A percentile compares a stretch with the other conserved stretches of the same genome.
phyloP scores from a whole-genome alignment of 1,140 invertebrate species.

The Eumeta japonica region DNA sequence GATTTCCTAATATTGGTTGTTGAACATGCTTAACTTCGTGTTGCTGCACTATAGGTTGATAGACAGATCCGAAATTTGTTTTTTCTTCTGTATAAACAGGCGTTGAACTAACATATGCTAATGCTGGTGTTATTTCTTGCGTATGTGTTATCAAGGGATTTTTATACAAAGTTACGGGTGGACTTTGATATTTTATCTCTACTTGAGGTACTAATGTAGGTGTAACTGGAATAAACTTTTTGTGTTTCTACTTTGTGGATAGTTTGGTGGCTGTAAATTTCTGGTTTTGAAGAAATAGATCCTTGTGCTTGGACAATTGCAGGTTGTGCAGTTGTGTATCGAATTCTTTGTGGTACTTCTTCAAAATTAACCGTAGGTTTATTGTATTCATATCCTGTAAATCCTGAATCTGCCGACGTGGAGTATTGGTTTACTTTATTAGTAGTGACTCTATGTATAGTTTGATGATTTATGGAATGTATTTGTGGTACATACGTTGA shows the following conservation, averaged over 20 bases:
- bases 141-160: slow-evolving; percentile 44
- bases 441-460: slow-evolving; percentile 26
- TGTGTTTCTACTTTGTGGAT: slow-evolving; percentile 25
- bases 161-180: slow-evolving; percentile 38
- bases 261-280: slow-evolving; percentile 27
- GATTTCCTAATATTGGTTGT: slow-evolving; percentile 16
- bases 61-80: no score
- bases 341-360: slow-evolving; percentile 19
- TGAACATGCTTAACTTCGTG: slow-evolving; percentile 23
- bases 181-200: slow-evolving; percentile 26
- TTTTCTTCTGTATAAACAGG: slow-evolving; percentile 35
- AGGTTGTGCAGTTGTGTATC: background rate
- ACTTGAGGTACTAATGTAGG: slow-evolving; percentile 33
- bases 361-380: slow-evolving; percentile 20
- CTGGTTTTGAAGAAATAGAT: slow-evolving; percentile 10
- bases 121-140: slow-evolving; percentile 33
- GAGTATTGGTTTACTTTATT: background rate
- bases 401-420: background rate
- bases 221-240: slow-evolving; percentile 23
- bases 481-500: slow-evolving; percentile 16
- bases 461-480: slow-evolving; percentile 32
- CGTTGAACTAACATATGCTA: slow-evolving; percentile 29
- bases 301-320: background rate
- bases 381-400: slow-evolving; percentile 21
- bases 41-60: slow-evolving; percentile 23